Percentiles rank a stretch among this genome's conserved stretches.
These are phyloP conservation scores for Miniopterus natalensis DNA, from an alignment of 2,113 vertebrate genomes.

Conservation along the genomic window DNA sequence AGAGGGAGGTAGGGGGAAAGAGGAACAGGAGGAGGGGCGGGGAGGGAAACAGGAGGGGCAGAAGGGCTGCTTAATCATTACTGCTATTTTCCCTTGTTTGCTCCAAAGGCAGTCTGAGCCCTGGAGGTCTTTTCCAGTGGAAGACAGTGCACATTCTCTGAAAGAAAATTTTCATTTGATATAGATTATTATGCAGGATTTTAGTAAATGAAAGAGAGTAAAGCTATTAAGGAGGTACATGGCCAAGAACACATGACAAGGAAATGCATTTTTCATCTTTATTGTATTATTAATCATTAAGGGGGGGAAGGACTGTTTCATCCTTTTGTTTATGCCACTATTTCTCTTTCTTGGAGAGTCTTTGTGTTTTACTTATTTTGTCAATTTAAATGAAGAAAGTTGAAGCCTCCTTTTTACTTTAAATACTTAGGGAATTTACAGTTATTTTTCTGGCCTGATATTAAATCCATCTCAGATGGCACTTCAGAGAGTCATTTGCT, in stretches of 20 bases:
- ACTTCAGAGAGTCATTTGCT: neutral
- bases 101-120: neutral
- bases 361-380: slow-evolving; percentile 28
- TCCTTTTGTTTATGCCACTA: slow-evolving; percentile 2
- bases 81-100: neutral
- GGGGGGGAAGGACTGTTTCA: neutral
- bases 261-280: neutral
- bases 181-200: neutral
- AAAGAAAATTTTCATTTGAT: neutral
- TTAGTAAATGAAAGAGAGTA: neutral
- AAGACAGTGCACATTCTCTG: neutral
- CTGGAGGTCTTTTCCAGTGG: neutral
- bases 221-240: neutral
- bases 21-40: neutral
- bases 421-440: slow-evolving; percentile 11
- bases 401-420: slow-evolving; percentile 27
- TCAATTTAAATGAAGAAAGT: slow-evolving; percentile 7
- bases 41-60: neutral
- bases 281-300: neutral
- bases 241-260: neutral
- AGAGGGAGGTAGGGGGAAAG: neutral
- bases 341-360: slow-evolving; percentile 37
- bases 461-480: slow-evolving; percentile 17
- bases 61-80: neutral
- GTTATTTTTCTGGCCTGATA: slow-evolving; percentile 15